Evolutionary conservation across 2,888 invertebrate genomes (phyloP).

Genomic region (Dicyrtoma fusca): DNA sequence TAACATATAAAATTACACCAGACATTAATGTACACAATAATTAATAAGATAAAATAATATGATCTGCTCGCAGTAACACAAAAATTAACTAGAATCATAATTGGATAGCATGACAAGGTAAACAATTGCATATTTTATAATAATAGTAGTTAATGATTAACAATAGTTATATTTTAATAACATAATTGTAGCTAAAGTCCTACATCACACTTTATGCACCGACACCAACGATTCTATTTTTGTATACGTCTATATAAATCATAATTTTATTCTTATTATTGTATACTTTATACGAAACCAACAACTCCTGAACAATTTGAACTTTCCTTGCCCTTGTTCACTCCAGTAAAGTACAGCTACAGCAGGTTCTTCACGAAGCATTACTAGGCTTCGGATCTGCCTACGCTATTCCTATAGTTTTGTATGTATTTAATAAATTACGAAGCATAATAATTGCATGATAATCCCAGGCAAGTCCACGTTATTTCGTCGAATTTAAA

Average conservation of each 20-base stretch:
- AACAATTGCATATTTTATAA: slow-evolving; percentile 19
- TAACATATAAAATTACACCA: slow-evolving; percentile 33
- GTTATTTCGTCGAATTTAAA: no score
- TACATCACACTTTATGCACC: slow-evolving; percentile 30
- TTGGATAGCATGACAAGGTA: slow-evolving; percentile 33
- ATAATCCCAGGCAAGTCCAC: not conserved
- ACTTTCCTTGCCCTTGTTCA: slow-evolving; percentile 24
- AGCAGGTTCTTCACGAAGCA: not conserved
- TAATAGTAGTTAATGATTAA: not conserved
- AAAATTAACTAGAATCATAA: slow-evolving; percentile 35
- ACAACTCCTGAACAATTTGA: slow-evolving; percentile 25
- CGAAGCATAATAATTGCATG: slow-evolving; percentile 8
- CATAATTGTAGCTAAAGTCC: slow-evolving; percentile 6
- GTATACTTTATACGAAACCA: slow-evolving; percentile 4
- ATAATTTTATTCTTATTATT: slow-evolving; percentile 7
- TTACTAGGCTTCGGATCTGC: not conserved
- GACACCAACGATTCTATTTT: slow-evolving; percentile 18
- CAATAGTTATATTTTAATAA: not conserved
- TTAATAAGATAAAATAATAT: not conserved
- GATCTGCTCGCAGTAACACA: slow-evolving; percentile 24
- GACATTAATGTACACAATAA: slow-evolving; percentile 8
- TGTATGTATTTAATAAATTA: slow-evolving; percentile 4
- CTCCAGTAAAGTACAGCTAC: not conserved
- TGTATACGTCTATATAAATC: not conserved
- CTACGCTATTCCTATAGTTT: not conserved